These are phyloP conservation scores for Laspeyria flexula DNA, from an alignment of 2,888 invertebrate species.

Conservation along the genomic window DNA sequence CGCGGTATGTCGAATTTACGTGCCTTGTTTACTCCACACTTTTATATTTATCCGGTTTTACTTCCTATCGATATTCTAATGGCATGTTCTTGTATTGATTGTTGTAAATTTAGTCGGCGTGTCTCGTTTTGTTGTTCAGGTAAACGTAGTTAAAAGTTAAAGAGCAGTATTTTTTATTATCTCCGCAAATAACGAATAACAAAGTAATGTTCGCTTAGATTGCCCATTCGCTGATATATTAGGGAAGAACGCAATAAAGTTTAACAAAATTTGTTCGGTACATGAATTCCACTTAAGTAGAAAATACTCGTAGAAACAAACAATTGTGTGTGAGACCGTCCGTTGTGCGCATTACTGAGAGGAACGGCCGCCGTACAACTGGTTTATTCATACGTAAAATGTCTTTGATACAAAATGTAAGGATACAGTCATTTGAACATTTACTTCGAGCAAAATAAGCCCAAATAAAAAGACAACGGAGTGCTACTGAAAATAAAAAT, in stretches of 20 bases:
- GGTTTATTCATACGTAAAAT: conserved; percentile 27
- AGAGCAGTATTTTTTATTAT: conserved; percentile 12
- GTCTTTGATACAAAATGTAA: not conserved
- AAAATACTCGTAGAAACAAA: conserved; percentile 11
- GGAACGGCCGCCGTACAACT: not conserved
- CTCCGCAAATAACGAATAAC: conserved; percentile 5
- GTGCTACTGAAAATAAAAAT: too few relatives aligned
- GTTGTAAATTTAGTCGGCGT: conserved; percentile 23
- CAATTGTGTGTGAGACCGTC: conserved; percentile 10
- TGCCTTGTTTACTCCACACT: conserved; percentile 44
- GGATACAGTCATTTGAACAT: too few relatives aligned
- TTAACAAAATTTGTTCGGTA: conserved; percentile 27
- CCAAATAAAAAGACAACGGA: too few relatives aligned
- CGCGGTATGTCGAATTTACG: conserved; percentile 52
- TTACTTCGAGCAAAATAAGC: too few relatives aligned
- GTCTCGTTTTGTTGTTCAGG: conserved; percentile 15
- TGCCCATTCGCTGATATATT: conserved; percentile 26
- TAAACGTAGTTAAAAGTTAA: conserved; percentile 26
- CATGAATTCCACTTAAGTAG: conserved; percentile 27
- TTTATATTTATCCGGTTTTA: conserved; percentile 42
- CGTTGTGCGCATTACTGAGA: conserved; percentile 7
- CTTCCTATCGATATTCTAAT: conserved; percentile 40
- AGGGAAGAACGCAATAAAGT: conserved; percentile 24
- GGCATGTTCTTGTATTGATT: conserved; percentile 39
- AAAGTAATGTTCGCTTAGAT: conserved; percentile 18